Evolutionary conservation across 2,797 vertebrate genomes (phyloP), one percentile per base, ranked within the genome.

Genomic region (Chaetodon trifasciatus): DNA sequence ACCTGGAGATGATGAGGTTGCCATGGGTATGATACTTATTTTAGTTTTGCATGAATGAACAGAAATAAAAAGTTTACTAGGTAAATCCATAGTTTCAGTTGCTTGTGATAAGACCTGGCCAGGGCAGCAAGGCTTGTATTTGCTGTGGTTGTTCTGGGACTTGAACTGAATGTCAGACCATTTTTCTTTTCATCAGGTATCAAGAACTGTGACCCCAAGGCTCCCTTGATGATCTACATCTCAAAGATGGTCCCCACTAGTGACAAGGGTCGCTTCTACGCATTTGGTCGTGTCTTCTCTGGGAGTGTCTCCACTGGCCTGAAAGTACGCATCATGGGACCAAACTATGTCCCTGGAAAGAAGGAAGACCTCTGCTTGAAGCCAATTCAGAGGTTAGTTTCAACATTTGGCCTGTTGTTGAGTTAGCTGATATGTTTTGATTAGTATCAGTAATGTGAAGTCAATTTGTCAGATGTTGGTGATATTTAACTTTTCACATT

Each of bases 241-340:
- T 99, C 98, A 16, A 99, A 99, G 93, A 99, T 99, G 98, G 97
- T 99, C 71, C 98, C 98, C 64, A 99, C 98, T 32, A 94, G 92
- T 0, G 97, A 99, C 92, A 99, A 99, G 86, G 98, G 98, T 76
- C 97, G 97, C 40, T 99, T 99, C 92, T 99, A 98, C 0, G 98
- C 98, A 40, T 99, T 99, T 0, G 97, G 98, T 0, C 96, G 97
- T 1, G 97, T 99, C 40, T 99, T 99, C 89, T 99, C 98, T 42
- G 98, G 98, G 19, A 81, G 87, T 3, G 97, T 99, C 8, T 97
- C 97, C 0, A 98, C 97, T 46, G 98, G 98, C 64, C 89, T 96
- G 79, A 99, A 99, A 91, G 98, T 99, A 62, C 96, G 97, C 84
- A 99, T 99, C 87, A 99, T 99, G 98, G 98, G 98, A 84, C 98